A percentile compares a stretch with the other conserved stretches of the same genome.
These are phyloP conservation scores for Scaptomyza tumidula DNA, from an alignment of 2,888 invertebrate genomes.

Conservation along the genomic window DNA sequence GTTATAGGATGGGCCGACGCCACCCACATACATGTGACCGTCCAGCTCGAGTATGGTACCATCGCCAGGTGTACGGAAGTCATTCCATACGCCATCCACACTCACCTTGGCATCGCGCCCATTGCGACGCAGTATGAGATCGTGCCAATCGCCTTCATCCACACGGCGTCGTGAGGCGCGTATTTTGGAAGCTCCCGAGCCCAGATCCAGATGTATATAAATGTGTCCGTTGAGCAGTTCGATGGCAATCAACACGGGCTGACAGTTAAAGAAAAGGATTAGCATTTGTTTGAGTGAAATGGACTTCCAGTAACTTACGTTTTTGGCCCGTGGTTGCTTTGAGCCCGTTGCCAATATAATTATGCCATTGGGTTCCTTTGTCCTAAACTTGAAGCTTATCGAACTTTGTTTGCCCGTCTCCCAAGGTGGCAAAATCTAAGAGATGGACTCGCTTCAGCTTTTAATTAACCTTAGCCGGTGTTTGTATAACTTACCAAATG, in stretches of 20 bases:
- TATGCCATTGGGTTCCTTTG: conserved; percentile 97
- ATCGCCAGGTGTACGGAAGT: conserved; percentile 95
- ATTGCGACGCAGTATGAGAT: conserved; percentile 92
- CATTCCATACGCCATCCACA: conserved; percentile 95
- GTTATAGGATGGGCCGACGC: conserved; percentile 92
- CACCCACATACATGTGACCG: conserved; percentile 95
- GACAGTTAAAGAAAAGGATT: conserved; percentile 38
- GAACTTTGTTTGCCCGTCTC: conserved; percentile 95
- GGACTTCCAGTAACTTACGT: conserved; percentile 67
- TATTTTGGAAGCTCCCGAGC: conserved; percentile 94
- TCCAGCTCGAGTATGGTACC: conserved; percentile 95
- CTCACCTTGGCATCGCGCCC: conserved; percentile 94
- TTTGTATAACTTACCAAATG: conserved; percentile 90
- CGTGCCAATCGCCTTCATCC: conserved; percentile 97
- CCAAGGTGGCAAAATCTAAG: conserved; percentile 91
- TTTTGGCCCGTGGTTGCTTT: conserved; percentile 89
- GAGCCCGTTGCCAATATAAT: conserved; percentile 96
- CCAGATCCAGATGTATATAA: conserved; percentile 95
- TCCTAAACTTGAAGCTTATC: conserved; percentile 97
- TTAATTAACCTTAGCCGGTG: neutral
- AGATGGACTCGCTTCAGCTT: neutral
- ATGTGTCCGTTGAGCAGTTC: conserved; percentile 97
- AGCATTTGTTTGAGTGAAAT: neutral
- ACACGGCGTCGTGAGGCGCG: conserved; percentile 92
- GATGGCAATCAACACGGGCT: conserved; percentile 96